Base-by-base conservation (phyloP, 1,140 invertebrate genomes). In the Ladona fulva region DNA sequence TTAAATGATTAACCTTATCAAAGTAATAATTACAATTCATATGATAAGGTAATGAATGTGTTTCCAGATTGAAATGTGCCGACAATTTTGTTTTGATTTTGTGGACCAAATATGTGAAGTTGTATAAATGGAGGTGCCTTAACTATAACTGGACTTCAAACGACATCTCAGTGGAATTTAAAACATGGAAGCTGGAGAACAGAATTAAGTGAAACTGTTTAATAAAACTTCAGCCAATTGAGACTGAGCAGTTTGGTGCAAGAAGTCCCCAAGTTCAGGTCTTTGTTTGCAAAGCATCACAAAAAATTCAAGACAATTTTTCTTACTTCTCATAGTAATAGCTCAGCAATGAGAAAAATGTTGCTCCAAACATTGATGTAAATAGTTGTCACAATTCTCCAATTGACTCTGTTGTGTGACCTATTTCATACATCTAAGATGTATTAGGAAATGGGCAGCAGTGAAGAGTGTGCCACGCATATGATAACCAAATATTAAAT, bases 61-160 rank as follows among this genome's bases (percentile, higher is more conserved):
- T 66, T 66, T 66, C 14, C 52, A 66, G 52, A 66, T 66, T 66
- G 52, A 66, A 66, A 66, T 66, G 52, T 66, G 52, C 52, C 52
- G 52, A 66, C n/a, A 66, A 66, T 5, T n/a, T 76, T 25, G 25
- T 37, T 76, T 76, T 76, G 25, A 29, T 76, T 76, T 76, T 76
- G 75, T 76, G 75, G 75, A 76, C 75, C 75, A 76, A 76, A 22
- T 76, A 76, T 29, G 75, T 76, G 75, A 76, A 76, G 75, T 76
- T 29, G 29, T 76, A 42, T 76, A 76, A 37, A 37, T 76, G 75
- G 75, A 76, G 75, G 75, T 76, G 75, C 75, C 75, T 76, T 76
- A 76, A 29, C 75, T 37, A 66, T 66, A 25, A 76, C 75, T 76
- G 75, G 75, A 76, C 42, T 76, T 76, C 42, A n/a, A n/a, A 76